Conservation (phyloP, 2,797 vertebrate genomes). For the Molossus alvarezi region DNA sequence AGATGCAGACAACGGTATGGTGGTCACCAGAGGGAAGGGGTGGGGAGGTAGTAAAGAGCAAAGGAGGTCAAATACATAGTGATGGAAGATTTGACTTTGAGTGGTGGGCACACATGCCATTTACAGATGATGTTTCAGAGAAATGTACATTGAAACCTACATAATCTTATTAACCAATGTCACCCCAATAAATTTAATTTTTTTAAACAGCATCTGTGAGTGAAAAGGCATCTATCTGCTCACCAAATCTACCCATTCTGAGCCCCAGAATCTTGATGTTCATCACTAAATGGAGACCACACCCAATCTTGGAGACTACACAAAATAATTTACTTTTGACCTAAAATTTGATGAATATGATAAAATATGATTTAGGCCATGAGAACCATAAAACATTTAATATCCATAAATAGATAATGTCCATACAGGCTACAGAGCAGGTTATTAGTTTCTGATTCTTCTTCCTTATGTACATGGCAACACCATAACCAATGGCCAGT, state of each 20-base stretch:
- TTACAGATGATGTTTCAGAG: neutral
- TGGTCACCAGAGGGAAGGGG: too few species aligned
- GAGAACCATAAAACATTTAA: slow-evolving; percentile 11
- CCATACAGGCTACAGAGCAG: neutral
- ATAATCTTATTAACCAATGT: neutral
- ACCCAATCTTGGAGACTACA: neutral
- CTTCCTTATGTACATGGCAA: neutral
- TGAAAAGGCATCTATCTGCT: neutral
- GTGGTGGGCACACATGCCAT: neutral
- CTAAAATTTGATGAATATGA: neutral
- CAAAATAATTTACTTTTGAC: slow-evolving; percentile 8
- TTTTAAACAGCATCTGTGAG: neutral
- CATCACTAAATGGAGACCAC: neutral
- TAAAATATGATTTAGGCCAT: neutral
- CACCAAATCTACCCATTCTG: neutral
- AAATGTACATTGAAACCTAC: neutral
- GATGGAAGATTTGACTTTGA: neutral
- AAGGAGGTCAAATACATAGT: neutral
- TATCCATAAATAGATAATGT: neutral
- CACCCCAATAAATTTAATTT: neutral
- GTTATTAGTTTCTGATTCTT: neutral
- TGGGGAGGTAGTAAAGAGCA: neutral
- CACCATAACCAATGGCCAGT: neutral
- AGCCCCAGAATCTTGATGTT: neutral
- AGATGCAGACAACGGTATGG: neutral